Evolutionary conservation across 2,113 vertebrate species (phyloP), one percentile per base, ranked within the genome.

Genomic region (Emydura subglobosa): DNA sequence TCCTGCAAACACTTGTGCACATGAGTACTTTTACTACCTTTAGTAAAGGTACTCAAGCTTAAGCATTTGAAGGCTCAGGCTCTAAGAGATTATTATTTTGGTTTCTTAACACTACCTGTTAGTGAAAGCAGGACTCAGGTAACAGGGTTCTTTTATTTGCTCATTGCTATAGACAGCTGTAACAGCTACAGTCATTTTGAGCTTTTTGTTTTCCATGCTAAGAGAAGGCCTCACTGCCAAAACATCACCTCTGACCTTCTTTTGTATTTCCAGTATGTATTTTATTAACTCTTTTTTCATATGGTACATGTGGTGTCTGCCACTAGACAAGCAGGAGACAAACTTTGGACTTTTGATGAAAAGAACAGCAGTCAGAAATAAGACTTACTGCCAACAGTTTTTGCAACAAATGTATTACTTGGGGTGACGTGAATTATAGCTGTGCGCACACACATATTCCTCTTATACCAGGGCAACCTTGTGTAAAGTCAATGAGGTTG

Each of bases 241-340:
- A 96, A 91, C 90, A 90, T 98, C 94, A 97, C 96, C 96, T 96
- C 88, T 98, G 97, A 97, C 97, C 97, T 97, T 96, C 91, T 96
- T 96, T 98, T 96, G 95, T 96, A 97, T 96, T 97, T 98, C 96
- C 96, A 88, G 49, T 1, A 19, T 97, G 96, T 7, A 10, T 97
- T 98, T 98, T 97, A 97, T 98, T 97, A 97, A 97, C 95, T 98
- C 88, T 84, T 97, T 98, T 98, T 96, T 96, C 98, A 95, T 96
- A 92, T 89, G 96, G 95, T 96, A 54, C 96, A 88, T 25, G 83
- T 95, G 97, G 92, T 96, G 88, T 80, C 92, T 93, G 91, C 95
- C 97, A 94, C 95, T 94, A 97, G 90, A 95, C 93, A 95, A 93
- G 96, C 87, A 95, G 87, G 79, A 95, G 93, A 79, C 68, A 42